phyloP scores from a whole-genome alignment of 2,113 vertebrate species.

The Forbesichthys agassizii region DNA sequence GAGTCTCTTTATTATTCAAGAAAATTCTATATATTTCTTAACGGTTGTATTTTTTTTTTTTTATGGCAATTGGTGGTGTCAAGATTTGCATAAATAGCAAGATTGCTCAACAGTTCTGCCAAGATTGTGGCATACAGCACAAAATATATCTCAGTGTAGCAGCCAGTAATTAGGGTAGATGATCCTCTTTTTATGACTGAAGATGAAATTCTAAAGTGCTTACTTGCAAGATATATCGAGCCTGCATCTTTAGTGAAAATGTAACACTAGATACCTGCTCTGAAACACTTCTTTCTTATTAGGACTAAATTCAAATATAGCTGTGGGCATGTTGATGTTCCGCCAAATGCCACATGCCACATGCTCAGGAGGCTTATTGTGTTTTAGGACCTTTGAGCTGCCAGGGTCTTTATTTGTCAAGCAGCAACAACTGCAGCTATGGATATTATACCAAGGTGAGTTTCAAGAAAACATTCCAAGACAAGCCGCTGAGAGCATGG shows the following conservation, averaged over 20 bases:
- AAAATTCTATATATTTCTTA: too few relatives aligned
- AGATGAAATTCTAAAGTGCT: conserved; percentile 65
- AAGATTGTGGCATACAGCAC: conserved; percentile 1
- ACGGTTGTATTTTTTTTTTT: too few relatives aligned
- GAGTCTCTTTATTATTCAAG: too few relatives aligned
- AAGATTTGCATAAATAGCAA: background rate
- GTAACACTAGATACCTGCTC: conserved; percentile 65
- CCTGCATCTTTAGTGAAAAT: conserved; percentile 60
- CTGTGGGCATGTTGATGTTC: conserved; percentile 44
- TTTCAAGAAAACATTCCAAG: conserved; percentile 44
- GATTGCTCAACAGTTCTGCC: background rate
- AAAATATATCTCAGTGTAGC: background rate
- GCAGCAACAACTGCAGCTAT: conserved; percentile 50
- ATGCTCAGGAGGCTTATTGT: conserved; percentile 67
- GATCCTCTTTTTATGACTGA: conserved; percentile 33
- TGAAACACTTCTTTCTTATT: conserved; percentile 72
- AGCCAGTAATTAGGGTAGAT: conserved; percentile 17
- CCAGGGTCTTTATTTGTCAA: conserved; percentile 58
- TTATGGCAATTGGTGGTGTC: background rate
- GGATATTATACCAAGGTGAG: conserved; percentile 53
- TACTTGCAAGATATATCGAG: conserved; percentile 62
- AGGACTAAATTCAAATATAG: conserved; percentile 80
- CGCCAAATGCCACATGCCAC: conserved; percentile 57
- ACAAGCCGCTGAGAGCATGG: conserved; percentile 27
- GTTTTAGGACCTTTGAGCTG: conserved; percentile 64